Base-by-base conservation (phyloP, 2,797 vertebrate genomes). In the Myotis planiceps region DNA sequence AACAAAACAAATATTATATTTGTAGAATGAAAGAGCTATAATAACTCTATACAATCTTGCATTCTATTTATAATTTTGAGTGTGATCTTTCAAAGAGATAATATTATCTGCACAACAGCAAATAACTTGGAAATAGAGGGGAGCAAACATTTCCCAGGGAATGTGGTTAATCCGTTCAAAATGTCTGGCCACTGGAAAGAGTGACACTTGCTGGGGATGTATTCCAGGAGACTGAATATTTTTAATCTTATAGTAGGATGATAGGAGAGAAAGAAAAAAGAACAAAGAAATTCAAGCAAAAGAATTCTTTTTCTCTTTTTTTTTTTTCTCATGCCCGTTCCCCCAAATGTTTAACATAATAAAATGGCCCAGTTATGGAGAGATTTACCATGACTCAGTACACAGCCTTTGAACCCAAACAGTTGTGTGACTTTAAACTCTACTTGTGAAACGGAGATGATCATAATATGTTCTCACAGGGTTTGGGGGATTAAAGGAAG, bases 1-100 rank as follows among this genome's bases (percentile, higher is more conserved):
- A 83, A 88, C 34, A 72, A 94, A 96, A 92, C 63, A 94, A 95
- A 92, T 68, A 39, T 58, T 60, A 34, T 58, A 83, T 72, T 68
- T 92, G 23, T 58, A 47, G 63, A 95, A 84, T 66, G 27, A 72
- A 88, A 96, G 37, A 95, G 47, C 32, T 68, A 47, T n/a, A 75
- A 74, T 65, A 88, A 65, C 42, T 66, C n/a, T 75, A 13, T n/a
- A 88, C 21, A 92, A n/a, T 10, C 60, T 60, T 84, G 34, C 27
- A 7, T 71, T 81, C 72, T 71, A 49, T 34, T 18, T 34, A 19
- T 83, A 75, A 82, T 83, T 95, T 95, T 84, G n/a, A 83, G 47
- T 4, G 25, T 47, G 29, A 34, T 51, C 60, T 96, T 95, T 90
- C 55, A 92, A 92, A 96, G 74, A 39, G 47, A 78, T 34, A 47